Conservation (phyloP, 2,113 vertebrate genomes). For the Scomber scombrus region DNA sequence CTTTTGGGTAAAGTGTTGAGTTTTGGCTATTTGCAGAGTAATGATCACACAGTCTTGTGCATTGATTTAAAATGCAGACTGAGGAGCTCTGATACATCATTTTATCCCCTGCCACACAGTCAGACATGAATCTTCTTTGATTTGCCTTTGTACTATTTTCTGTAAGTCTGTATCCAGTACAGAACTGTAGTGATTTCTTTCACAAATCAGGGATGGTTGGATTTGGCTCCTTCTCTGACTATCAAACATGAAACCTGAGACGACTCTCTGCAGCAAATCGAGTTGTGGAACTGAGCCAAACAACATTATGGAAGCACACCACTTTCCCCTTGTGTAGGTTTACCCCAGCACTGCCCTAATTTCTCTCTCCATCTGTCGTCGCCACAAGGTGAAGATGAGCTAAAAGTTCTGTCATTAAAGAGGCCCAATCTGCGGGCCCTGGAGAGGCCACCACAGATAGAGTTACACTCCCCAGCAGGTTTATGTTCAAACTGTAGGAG, state of each 20-base stretch:
- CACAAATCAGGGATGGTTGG: background rate
- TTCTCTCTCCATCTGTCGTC: slow-evolving; percentile 36
- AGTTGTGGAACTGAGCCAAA: background rate
- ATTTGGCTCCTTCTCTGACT: background rate
- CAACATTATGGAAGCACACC: background rate
- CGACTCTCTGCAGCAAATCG: background rate
- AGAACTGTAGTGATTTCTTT: background rate
- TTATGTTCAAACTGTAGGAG: slow-evolving; percentile 4
- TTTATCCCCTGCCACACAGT: too few species aligned
- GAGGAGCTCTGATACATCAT: too few species aligned
- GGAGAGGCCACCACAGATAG: slow-evolving; percentile 33
- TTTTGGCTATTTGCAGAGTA: too few species aligned
- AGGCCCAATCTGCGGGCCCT: background rate
- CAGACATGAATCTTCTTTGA: too few species aligned
- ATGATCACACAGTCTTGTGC: too few species aligned
- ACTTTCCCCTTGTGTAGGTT: slow-evolving; percentile 4
- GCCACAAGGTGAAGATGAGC: slow-evolving; percentile 1
- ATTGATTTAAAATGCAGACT: too few species aligned
- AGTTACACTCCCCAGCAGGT: slow-evolving; percentile 60
- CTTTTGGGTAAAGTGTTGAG: too few species aligned
- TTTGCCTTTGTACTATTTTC: background rate
- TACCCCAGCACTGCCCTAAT: slow-evolving; percentile 7
- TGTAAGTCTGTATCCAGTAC: too few species aligned
- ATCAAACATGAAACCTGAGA: background rate
- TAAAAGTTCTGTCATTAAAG: slow-evolving; percentile 16